phyloP scores from a whole-genome alignment of 1,140 invertebrate species.

The Pissodes strobi region DNA sequence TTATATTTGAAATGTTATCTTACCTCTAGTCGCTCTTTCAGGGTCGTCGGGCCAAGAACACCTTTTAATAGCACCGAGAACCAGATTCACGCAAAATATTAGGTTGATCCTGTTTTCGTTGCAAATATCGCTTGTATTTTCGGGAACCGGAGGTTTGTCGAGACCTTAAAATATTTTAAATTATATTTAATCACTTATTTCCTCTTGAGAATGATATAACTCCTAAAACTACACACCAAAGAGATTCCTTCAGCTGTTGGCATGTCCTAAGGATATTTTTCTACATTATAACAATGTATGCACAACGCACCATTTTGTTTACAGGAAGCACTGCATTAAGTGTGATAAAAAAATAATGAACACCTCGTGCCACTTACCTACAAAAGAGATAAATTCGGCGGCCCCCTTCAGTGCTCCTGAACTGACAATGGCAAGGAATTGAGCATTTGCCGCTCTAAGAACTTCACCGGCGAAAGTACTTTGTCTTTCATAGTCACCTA shows the following conservation, averaged over 20 bases:
- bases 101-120: slow-evolving; percentile 66
- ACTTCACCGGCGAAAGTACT: slow-evolving; percentile 81
- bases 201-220: too few relatives aligned
- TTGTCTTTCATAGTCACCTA: slow-evolving; percentile 83
- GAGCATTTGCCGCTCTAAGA: slow-evolving; percentile 63
- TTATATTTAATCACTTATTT: too few relatives aligned
- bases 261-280: too few relatives aligned
- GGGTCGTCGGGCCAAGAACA: slow-evolving; percentile 82
- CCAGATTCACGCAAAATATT: slow-evolving; percentile 71
- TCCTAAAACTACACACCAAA: too few relatives aligned
- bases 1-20: neutral
- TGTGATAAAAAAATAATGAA: too few relatives aligned
- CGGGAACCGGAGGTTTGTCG: slow-evolving; percentile 57
- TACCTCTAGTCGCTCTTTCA: slow-evolving; percentile 71
- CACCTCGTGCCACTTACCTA: too few relatives aligned
- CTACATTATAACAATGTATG: too few relatives aligned
- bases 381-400: slow-evolving; percentile 72
- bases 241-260: too few relatives aligned
- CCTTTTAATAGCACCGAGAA: slow-evolving; percentile 82
- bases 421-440: slow-evolving; percentile 60
- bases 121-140: slow-evolving; percentile 64
- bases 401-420: slow-evolving; percentile 64
- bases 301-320: too few relatives aligned
- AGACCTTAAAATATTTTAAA: slow-evolving; percentile 38
- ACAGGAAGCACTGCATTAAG: too few relatives aligned